Percentiles rank a stretch among this genome's conserved stretches.
Conservation (phyloP, 2,113 vertebrate genomes). For the Sigmodon hispidus region DNA sequence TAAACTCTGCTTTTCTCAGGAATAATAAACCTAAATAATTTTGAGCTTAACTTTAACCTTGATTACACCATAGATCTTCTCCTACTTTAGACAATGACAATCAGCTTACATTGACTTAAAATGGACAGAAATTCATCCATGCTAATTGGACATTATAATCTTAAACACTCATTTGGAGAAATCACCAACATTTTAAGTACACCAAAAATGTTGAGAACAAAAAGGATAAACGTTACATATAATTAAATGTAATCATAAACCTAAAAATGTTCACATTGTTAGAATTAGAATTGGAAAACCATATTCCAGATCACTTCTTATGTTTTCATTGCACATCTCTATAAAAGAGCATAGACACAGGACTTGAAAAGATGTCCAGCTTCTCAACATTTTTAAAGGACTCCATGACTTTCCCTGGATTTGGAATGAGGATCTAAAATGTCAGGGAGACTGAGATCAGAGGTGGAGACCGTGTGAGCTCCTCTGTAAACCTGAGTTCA, state of each 20-base stretch:
- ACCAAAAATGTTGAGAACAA: not conserved
- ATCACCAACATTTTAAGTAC: not conserved
- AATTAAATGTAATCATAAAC: not conserved
- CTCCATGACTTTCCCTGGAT: not conserved
- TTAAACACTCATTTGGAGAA: not conserved
- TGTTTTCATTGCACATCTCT: not conserved
- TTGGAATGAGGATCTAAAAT: not conserved
- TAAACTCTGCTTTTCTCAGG: conserved; percentile 38
- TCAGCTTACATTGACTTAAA: not conserved
- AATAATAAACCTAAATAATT: conserved; percentile 7
- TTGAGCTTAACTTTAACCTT: not conserved
- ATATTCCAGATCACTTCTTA: not conserved
- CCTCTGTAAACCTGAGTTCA: not conserved
- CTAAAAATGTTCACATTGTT: not conserved
- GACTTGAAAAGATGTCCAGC: rapidly evolving
- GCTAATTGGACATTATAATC: not conserved
- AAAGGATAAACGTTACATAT: not conserved
- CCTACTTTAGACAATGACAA: not conserved
- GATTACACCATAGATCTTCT: not conserved
- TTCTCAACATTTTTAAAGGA: rapidly evolving
- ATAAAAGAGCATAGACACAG: not conserved
- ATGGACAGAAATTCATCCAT: not conserved
- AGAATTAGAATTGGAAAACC: not conserved
- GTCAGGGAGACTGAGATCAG: not conserved
- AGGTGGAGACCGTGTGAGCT: not conserved